Conservation (phyloP, 1,140 invertebrate genomes). For the Caerostris extrusa region DNA sequence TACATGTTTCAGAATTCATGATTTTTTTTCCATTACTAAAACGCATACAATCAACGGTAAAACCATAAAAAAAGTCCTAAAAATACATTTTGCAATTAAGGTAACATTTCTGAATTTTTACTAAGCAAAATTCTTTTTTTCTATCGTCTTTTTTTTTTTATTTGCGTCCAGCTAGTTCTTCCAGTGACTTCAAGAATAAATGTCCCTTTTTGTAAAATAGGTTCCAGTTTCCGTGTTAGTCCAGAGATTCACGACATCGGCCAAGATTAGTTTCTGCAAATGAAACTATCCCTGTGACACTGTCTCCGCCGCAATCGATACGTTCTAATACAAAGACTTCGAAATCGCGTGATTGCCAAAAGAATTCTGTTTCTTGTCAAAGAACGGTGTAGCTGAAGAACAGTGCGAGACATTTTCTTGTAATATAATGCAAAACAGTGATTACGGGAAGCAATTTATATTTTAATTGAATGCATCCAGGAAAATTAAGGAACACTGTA, state of each 20-base stretch:
- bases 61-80: no score
- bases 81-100: no score
- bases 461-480: background rate
- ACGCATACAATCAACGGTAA: no score
- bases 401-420: background rate
- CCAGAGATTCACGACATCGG: background rate
- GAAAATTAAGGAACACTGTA: no score
- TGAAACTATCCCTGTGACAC: background rate
- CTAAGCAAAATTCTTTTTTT: no score
- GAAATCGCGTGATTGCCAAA: background rate
- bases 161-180: no score
- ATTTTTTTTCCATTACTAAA: no score
- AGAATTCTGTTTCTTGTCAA: background rate
- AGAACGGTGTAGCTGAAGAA: background rate
- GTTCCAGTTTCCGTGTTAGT: background rate
- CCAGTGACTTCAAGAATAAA: background rate
- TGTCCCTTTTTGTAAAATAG: background rate
- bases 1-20: no score
- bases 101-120: no score
- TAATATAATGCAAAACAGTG: background rate
- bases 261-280: background rate
- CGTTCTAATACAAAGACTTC: background rate
- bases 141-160: no score
- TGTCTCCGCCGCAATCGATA: background rate
- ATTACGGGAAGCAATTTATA: background rate